Conservation (phyloP, 1,140 invertebrate species). For the Tetramorium parvispinum region DNA sequence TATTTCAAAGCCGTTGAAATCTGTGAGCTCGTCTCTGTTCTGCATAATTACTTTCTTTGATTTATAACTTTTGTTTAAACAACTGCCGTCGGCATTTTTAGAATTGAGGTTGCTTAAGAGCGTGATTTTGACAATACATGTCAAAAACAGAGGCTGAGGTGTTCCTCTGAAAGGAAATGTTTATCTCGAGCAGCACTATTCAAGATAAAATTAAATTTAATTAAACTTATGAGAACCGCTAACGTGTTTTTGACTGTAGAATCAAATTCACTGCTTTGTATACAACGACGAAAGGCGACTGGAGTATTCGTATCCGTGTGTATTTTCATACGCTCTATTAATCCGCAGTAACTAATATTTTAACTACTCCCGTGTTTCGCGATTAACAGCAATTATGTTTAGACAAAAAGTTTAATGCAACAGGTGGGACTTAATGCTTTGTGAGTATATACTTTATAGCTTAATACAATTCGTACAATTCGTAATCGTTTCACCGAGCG, state of each 20-base stretch:
- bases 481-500: neutral
- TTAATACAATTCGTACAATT: constrained; percentile 12
- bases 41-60: too few species aligned
- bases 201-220: neutral
- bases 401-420: constrained; percentile 53
- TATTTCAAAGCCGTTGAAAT: too few species aligned
- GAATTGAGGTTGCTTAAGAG: too few species aligned
- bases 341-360: neutral
- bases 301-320: neutral
- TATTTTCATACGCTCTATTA: neutral
- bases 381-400: constrained; percentile 49
- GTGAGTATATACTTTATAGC: neutral
- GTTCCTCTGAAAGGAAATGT: too few species aligned
- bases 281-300: neutral
- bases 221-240: neutral
- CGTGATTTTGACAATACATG: too few species aligned
- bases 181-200: neutral
- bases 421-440: constrained; percentile 26
- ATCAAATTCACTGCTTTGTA: neutral
- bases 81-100: too few species aligned
- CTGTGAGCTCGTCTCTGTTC: too few species aligned
- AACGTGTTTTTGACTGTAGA: neutral
- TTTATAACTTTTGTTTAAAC: too few species aligned
- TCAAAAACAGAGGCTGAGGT: too few species aligned
- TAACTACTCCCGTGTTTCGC: neutral